A percentile compares a stretch with the other conserved stretches of the same genome.
phyloP scores from a whole-genome alignment of 2,797 vertebrate species.

The Typhlichthys subterraneus region DNA sequence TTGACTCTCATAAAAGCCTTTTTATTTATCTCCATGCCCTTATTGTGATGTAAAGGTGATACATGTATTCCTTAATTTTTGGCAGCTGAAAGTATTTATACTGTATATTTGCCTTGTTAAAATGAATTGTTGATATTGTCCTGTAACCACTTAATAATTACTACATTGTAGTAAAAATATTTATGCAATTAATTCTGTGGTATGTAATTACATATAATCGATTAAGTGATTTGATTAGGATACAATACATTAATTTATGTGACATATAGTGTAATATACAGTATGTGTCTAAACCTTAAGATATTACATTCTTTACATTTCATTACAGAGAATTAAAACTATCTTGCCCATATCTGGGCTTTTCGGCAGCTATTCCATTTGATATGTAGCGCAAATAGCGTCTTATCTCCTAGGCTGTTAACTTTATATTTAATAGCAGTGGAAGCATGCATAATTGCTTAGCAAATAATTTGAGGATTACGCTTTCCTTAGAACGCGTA shows the following conservation, averaged over 20 bases:
- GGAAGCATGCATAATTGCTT: slow-evolving; percentile 77
- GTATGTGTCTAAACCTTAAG: slow-evolving; percentile 40
- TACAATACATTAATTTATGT: slow-evolving; percentile 53
- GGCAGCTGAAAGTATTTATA: slow-evolving; percentile 67
- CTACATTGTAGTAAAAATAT: slow-evolving; percentile 45
- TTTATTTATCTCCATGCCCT: neutral
- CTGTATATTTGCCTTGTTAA: slow-evolving; percentile 61
- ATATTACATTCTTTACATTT: slow-evolving; percentile 57
- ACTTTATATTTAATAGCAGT: slow-evolving; percentile 72
- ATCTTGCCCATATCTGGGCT: slow-evolving; percentile 66
- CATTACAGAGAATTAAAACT: slow-evolving; percentile 70
- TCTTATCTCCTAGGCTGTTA: slow-evolving; percentile 75
- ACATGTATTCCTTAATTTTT: slow-evolving; percentile 44
- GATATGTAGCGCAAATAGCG: slow-evolving; percentile 70
- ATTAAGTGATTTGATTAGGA: slow-evolving; percentile 57
- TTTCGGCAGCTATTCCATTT: slow-evolving; percentile 75
- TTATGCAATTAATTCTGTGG: slow-evolving; percentile 62
- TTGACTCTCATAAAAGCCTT: slow-evolving; percentile 25
- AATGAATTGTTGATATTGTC: slow-evolving; percentile 48
- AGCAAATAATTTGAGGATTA: slow-evolving; percentile 77
- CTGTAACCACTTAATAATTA: slow-evolving; percentile 55
- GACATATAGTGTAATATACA: slow-evolving; percentile 59
- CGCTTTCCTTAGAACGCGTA: slow-evolving; percentile 54
- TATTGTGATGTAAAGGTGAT: slow-evolving; percentile 19
- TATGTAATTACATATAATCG: slow-evolving; percentile 57